These are phyloP conservation scores for Montifringilla adamsi DNA, from an alignment of 2,113 vertebrate species.

Conservation along the genomic window DNA sequence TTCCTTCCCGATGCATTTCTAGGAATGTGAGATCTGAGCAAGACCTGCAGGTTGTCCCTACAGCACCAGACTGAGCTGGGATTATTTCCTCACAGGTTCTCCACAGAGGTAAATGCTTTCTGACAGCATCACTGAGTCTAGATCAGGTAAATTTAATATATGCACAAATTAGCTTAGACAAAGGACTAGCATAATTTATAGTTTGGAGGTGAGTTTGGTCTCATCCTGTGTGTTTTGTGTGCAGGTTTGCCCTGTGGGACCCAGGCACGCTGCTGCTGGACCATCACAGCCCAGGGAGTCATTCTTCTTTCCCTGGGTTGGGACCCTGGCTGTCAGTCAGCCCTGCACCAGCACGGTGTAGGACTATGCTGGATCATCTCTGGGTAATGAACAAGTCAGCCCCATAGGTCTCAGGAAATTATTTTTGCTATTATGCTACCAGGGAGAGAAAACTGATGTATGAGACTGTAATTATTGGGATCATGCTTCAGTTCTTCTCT, in stretches of 20 bases:
- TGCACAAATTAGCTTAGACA: not conserved
- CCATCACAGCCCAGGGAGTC: rapidly evolving
- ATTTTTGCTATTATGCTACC: not conserved
- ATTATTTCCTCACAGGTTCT: not conserved
- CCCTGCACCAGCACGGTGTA: rapidly evolving
- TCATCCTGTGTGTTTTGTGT: not conserved
- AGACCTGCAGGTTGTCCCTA: not conserved
- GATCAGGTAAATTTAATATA: not conserved
- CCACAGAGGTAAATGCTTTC: not conserved
- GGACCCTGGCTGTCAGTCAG: not conserved
- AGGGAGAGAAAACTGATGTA: conserved; percentile 12
- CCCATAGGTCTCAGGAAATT: not conserved
- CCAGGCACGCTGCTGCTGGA: not conserved
- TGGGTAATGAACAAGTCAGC: not conserved
- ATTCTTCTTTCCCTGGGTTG: not conserved
- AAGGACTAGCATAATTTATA: not conserved
- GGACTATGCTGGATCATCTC: not conserved
- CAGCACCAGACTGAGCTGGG: rapidly evolving
- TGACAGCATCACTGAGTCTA: not conserved
- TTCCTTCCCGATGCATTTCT: not conserved
- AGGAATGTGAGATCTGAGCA: not conserved
- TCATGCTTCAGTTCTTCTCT: conserved; percentile 10
- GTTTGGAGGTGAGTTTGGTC: not conserved
- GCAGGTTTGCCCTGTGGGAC: not conserved
- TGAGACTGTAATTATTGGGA: conserved; percentile 4